Base-by-base conservation (phyloP, 2,113 vertebrate species). In the Anhinga rufa region DNA sequence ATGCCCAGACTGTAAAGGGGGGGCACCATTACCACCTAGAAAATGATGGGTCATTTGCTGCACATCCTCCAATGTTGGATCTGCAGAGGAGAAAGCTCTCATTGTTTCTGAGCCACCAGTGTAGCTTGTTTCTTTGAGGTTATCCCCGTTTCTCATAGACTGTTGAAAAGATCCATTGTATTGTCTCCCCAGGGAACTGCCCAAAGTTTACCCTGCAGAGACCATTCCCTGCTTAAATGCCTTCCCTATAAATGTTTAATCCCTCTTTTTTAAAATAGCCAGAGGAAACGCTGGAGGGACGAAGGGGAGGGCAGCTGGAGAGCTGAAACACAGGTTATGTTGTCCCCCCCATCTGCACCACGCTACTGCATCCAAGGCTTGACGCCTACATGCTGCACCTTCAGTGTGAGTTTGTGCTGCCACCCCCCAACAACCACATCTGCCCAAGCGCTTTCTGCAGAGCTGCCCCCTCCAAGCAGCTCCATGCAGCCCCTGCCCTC, bases 261-360 rank as follows among this genome's bases (percentile, higher is more conserved):
- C 11, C 5, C 5, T 12, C 3, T 12, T 29, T 86, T 88, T 38
- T 21, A 40, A 36, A 79, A 21, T 6, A 92, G 48, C n/a, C 26
- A 25, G 62, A 55, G 17, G 28, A 65, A n/a, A 44, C 66, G 46
- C 22, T 86, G 66, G 36, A 13, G 15, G 36, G 57, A 55, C 46
- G 55, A 51, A 61, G 28, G 10, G 42, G 18, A 60, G 22, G 49
- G 31, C 44, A 83, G 58, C 20, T 80, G 40, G 44, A 74, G 70
- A 82, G 9, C 76, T 61, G 51, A 77, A 65, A 31, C 2, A 1
- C 5, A 1, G 1, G 0, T 48, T 83, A 9, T 7, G 6, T 31
- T 76, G 42, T 38, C 17, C 44, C 7, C 7, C 17, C 17, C 2
- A 0, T 5, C 3, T 71, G 24, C 36, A 76, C 26, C 66, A 31